These are phyloP conservation scores for Pristionchus entomophagus DNA, from an alignment of 2,888 invertebrate species.

Conservation along the genomic window DNA sequence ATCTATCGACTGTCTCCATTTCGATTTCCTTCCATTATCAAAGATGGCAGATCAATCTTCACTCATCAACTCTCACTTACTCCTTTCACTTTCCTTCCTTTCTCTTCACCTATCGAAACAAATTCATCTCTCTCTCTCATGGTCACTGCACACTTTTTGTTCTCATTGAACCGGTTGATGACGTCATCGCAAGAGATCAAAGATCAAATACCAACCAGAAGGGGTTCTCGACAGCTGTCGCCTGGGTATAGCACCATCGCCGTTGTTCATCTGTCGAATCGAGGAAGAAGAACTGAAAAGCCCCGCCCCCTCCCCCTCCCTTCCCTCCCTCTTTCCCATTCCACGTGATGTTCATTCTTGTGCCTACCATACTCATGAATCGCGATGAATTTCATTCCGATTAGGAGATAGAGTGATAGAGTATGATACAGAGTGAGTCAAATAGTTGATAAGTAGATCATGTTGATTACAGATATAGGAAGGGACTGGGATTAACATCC, in stretches of 20 bases:
- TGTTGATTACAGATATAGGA: slow-evolving; percentile 2
- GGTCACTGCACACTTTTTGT: slow-evolving; percentile 41
- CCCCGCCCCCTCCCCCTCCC: slow-evolving; percentile 29
- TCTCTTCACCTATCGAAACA: neutral
- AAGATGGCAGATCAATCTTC: neutral
- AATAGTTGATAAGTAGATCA: neutral
- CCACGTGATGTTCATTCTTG: neutral
- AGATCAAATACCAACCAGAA: slow-evolving; percentile 37
- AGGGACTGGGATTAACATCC: slow-evolving; percentile 45
- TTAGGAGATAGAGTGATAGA: slow-evolving; percentile 12
- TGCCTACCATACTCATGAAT: neutral
- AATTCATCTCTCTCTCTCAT: slow-evolving; percentile 16
- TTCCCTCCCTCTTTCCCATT: neutral
- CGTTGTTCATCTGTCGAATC: neutral
- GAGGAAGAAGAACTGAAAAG: slow-evolving; percentile 1
- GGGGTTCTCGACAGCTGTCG: neutral
- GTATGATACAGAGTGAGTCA: slow-evolving; percentile 25
- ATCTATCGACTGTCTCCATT: neutral
- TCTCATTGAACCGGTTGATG: neutral
- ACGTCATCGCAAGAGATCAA: neutral
- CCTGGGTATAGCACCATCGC: neutral
- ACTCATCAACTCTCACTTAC: slow-evolving; percentile 11
- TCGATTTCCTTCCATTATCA: neutral
- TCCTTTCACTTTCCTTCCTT: neutral
- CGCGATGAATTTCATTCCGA: slow-evolving; percentile 34